phyloP scores from a whole-genome alignment of 2,113 vertebrate species.

The Eurystomus gularis region DNA sequence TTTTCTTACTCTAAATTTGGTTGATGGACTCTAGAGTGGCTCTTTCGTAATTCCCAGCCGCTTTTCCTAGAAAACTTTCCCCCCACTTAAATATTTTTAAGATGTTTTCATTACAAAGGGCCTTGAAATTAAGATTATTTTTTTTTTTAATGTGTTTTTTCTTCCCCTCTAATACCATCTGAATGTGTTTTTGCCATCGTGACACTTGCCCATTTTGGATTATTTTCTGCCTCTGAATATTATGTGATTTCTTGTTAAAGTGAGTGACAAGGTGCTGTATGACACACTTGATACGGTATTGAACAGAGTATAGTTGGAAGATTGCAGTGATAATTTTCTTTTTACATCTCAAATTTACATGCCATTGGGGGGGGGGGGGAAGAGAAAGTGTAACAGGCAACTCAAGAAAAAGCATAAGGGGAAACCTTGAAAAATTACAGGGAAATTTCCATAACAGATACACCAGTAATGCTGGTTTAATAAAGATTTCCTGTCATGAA shows the following conservation, averaged over 20 bases:
- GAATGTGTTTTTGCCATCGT: background rate
- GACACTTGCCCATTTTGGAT: background rate
- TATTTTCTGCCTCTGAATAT: constrained; percentile 30
- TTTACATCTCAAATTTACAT: constrained; percentile 54
- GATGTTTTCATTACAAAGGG: background rate
- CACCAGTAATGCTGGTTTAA: constrained; percentile 72
- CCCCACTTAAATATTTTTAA: background rate
- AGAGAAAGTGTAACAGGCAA: background rate
- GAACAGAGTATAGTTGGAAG: constrained; percentile 50
- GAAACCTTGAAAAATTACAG: constrained; percentile 72
- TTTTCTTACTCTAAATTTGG: background rate
- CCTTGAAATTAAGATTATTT: background rate
- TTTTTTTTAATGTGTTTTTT: background rate
- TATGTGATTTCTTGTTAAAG: constrained; percentile 33
- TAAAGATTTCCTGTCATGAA: constrained; percentile 76
- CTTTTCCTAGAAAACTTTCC: background rate
- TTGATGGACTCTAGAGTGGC: background rate
- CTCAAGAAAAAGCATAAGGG: constrained; percentile 44
- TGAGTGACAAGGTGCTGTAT: constrained; percentile 42
- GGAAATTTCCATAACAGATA: constrained; percentile 79
- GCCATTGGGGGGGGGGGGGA: background rate
- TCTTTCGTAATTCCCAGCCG: background rate
- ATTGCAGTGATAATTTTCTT: constrained; percentile 62
- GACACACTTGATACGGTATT: constrained; percentile 48
- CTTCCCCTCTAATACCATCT: background rate